These are phyloP conservation scores for Epinephelus lanceolatus DNA, from an alignment of 2,113 vertebrate genomes.

Conservation along the genomic window DNA sequence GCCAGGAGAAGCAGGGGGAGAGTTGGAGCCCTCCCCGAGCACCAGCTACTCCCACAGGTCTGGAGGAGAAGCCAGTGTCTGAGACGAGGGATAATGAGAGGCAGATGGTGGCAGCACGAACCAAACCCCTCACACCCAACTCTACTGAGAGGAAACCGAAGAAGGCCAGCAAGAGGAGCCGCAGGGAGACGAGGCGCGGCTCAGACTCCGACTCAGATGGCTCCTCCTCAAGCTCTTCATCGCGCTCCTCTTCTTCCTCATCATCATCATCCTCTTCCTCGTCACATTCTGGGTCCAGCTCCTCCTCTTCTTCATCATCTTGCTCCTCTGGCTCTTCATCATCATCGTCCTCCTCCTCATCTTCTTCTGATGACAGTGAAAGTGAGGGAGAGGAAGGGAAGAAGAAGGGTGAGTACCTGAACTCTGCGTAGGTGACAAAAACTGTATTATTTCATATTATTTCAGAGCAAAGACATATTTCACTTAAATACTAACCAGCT, in stretches of 20 bases:
- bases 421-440: background rate
- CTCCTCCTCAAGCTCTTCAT: conserved; percentile 89
- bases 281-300: conserved; percentile 86
- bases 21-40: conserved; percentile 86
- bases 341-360: conserved; percentile 93
- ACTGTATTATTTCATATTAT: background rate
- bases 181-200: conserved; percentile 81
- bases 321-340: conserved; percentile 95
- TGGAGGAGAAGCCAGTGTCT: conserved; percentile 85
- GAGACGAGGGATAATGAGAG: conserved; percentile 78
- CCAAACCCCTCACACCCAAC: conserved; percentile 95
- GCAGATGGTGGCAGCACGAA: conserved; percentile 96
- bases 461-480: background rate
- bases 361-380: conserved; percentile 94
- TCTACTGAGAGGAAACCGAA: conserved; percentile 92
- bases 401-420: conserved; percentile 79
- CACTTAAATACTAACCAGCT: background rate
- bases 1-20: conserved; percentile 84
- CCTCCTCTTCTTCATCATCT: conserved; percentile 92
- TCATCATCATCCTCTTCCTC: conserved; percentile 95
- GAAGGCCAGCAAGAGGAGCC: conserved; percentile 81
- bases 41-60: conserved; percentile 80
- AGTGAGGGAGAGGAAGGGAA: conserved; percentile 87
- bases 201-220: conserved; percentile 92
- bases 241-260: conserved; percentile 94